These are phyloP conservation scores for Dinomys branickii DNA, from an alignment of 2,113 vertebrate species.

Conservation along the genomic window DNA sequence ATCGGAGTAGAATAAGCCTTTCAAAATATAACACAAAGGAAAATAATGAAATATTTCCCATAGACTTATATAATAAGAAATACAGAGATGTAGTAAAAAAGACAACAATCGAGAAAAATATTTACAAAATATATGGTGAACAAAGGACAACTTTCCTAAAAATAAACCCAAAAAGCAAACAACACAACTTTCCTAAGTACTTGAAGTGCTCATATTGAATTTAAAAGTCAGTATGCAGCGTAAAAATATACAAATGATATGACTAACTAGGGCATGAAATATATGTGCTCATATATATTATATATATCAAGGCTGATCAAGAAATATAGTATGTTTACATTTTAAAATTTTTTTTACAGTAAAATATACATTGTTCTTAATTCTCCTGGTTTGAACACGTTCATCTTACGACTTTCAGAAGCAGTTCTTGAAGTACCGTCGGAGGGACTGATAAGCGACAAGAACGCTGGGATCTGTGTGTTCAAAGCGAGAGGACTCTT, in stretches of 20 bases:
- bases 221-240: neutral
- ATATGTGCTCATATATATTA: neutral
- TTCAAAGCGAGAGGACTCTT: neutral
- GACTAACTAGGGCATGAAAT: neutral
- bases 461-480: neutral
- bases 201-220: neutral
- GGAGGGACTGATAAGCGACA: neutral
- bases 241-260: neutral
- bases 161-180: too few species aligned
- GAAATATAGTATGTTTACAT: neutral
- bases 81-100: neutral
- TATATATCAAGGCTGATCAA: neutral
- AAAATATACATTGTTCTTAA: neutral
- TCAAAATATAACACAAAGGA: neutral
- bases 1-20: neutral
- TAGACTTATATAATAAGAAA: neutral
- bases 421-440: neutral
- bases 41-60: neutral
- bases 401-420: neutral
- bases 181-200: neutral
- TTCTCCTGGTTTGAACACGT: neutral
- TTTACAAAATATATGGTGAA: neutral
- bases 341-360: neutral
- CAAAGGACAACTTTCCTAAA: slow-evolving; percentile 4
- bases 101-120: neutral